Evolutionary conservation across 2,797 vertebrate species (phyloP), one percentile per base, ranked within the genome.

Genomic region (Xiphorhynchus erythropygius): DNA sequence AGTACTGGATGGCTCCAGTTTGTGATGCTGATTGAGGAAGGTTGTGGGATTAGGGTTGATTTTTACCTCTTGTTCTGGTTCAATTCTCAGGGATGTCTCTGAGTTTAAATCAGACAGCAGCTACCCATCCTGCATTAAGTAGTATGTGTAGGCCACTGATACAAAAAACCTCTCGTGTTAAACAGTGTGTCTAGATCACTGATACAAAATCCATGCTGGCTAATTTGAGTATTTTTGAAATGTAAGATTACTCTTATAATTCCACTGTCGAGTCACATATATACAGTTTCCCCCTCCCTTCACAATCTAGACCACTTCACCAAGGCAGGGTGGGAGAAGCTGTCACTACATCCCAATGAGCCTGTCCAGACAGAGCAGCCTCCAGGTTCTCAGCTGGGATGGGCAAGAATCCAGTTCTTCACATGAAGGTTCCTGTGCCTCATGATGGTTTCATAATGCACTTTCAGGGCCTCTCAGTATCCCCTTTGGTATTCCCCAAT

Each of bases 331-430:
- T 4, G 2, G 24, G n/a, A 81, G 41, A 62, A 68, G 47, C 42
- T 32, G 9, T 70, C 19, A 3, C 50, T 69, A 17, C n/a, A 30
- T 22, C 71, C 68, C 68, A 0, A 0, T 13, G 18, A 93, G 32
- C 53, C 17, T 0, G 0, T 64, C 56, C 3, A 7, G 37, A 68
- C 5, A 21, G 25, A 56, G 53, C 53, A 55, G 50, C 23, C n/a
- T 32, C 37, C 1, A 1, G 10, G 32, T 55, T 89, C 41, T 56
- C 0, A 0, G 46, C n/a, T 9, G 7, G 62, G 27, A 55, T 18
- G 18, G 62, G 52, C 4, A 5, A 44, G 30, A 53, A 91, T 69
- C 42, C 65, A 49, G 6, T 28, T 85, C 62, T 60, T 55, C 37
- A 56, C 0, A 3, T 2, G 7, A 73, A 82, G 2, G 25, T 57